Conservation (phyloP, 2,888 invertebrate species). For the Tipula vernalis region DNA sequence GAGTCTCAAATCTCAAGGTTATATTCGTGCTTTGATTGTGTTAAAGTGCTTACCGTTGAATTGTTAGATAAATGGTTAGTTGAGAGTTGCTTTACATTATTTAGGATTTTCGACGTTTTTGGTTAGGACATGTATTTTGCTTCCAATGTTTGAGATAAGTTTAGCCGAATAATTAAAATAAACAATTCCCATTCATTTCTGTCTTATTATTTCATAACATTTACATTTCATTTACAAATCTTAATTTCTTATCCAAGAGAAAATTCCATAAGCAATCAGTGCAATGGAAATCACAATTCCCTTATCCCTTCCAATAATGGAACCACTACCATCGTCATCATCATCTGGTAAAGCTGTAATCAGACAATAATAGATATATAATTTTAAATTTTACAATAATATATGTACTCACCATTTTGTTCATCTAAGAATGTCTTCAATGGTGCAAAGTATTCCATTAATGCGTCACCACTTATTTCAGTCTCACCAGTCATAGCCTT, state of each 20-base stretch:
- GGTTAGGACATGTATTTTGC: no score
- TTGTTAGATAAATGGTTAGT: no score
- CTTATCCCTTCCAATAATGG: neutral
- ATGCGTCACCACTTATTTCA: slow-evolving; percentile 40
- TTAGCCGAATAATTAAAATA: neutral
- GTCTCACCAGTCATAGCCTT: slow-evolving; percentile 42
- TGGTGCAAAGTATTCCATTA: slow-evolving; percentile 46
- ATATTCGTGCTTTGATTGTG: no score
- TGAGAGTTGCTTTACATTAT: no score
- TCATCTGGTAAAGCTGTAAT: neutral
- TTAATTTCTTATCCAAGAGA: neutral
- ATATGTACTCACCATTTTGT: slow-evolving; percentile 20
- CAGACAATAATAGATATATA: neutral
- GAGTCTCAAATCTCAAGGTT: no score
- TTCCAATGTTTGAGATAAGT: no score
- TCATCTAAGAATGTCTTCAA: slow-evolving; percentile 39
- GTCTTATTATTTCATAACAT: neutral
- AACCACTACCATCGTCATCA: neutral
- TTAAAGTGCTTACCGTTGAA: no score
- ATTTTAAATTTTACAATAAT: neutral
- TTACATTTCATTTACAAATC: neutral
- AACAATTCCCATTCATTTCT: neutral
- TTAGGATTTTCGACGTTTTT: no score
- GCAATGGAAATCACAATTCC: neutral
- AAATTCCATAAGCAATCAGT: neutral